A percentile compares a stretch with the other conserved stretches of the same genome.
phyloP scores from a whole-genome alignment of 2,113 vertebrate species.

The Equus quagga region DNA sequence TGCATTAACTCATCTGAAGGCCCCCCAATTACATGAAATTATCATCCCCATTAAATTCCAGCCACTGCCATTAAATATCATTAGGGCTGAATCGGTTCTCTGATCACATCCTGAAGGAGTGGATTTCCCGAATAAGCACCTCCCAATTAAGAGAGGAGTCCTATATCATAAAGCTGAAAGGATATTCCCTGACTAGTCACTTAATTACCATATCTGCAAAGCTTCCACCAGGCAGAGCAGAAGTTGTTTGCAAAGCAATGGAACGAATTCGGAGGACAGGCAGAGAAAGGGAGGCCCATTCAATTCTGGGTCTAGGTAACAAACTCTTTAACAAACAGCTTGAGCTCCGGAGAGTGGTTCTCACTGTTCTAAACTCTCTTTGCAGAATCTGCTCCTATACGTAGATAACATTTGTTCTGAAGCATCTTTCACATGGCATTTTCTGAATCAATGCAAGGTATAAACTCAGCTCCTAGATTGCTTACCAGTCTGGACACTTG shows the following conservation, averaged over 20 bases:
- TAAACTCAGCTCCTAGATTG: background rate
- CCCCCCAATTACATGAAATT: conserved; percentile 68
- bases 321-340: background rate
- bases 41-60: conserved; percentile 62
- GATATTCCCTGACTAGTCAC: background rate
- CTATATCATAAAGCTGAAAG: background rate
- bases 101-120: conserved; percentile 70
- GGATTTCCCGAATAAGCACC: conserved; percentile 48
- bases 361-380: too few species aligned
- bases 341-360: background rate
- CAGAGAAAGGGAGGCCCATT: fast-evolving
- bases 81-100: conserved; percentile 69
- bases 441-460: background rate
- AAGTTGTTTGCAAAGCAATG: background rate
- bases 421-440: fast-evolving
- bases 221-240: background rate
- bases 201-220: background rate
- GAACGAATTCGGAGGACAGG: background rate
- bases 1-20: conserved; percentile 40
- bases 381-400: fast-evolving
- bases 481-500: fast-evolving
- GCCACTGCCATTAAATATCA: conserved; percentile 69
- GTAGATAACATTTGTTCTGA: fast-evolving
- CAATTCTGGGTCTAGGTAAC: background rate
- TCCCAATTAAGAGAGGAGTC: conserved; percentile 49